phyloP scores from a whole-genome alignment of 1,140 invertebrate species.

The Parasteatoda tepidariorum region DNA sequence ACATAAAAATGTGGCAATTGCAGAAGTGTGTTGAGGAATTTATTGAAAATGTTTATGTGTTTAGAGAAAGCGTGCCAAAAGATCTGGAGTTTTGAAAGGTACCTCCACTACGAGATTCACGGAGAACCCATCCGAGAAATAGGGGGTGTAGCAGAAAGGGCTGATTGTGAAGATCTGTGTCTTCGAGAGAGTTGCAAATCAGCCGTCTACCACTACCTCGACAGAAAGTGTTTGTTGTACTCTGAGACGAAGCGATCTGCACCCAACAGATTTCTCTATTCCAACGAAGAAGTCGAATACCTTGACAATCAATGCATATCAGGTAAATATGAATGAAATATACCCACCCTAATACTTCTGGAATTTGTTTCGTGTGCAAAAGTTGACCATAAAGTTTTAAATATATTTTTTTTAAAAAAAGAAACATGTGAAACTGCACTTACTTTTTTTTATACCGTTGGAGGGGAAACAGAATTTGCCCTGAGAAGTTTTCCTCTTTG shows the following conservation, averaged over 20 bases:
- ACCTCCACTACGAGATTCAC: slow-evolving; percentile 70
- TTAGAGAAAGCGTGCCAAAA: slow-evolving; percentile 69
- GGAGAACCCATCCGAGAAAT: slow-evolving; percentile 67
- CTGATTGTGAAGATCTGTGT: slow-evolving; percentile 70
- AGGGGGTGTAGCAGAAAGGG: slow-evolving; percentile 66
- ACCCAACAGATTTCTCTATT: slow-evolving; percentile 67
- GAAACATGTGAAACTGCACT: too few relatives aligned
- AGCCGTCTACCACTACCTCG: slow-evolving; percentile 69
- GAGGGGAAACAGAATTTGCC: too few relatives aligned
- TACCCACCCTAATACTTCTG: too few relatives aligned
- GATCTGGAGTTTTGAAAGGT: slow-evolving; percentile 71
- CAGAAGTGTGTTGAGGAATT: too few relatives aligned
- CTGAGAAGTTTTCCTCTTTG: too few relatives aligned
- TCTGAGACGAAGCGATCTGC: slow-evolving; percentile 70
- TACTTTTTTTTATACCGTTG: too few relatives aligned
- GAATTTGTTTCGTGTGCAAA: too few relatives aligned
- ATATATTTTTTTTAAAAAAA: too few relatives aligned
- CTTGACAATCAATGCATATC: slow-evolving; percentile 72
- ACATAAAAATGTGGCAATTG: too few relatives aligned
- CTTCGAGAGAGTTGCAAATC: slow-evolving; percentile 70
- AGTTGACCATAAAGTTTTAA: too few relatives aligned
- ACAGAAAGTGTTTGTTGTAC: slow-evolving; percentile 69
- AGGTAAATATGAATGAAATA: too few relatives aligned
- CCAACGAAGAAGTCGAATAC: slow-evolving; percentile 70
- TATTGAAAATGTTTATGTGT: slow-evolving; percentile 27